Evolutionary conservation across 2,113 vertebrate species (phyloP).

Genomic region (Heptranchias perlo): DNA sequence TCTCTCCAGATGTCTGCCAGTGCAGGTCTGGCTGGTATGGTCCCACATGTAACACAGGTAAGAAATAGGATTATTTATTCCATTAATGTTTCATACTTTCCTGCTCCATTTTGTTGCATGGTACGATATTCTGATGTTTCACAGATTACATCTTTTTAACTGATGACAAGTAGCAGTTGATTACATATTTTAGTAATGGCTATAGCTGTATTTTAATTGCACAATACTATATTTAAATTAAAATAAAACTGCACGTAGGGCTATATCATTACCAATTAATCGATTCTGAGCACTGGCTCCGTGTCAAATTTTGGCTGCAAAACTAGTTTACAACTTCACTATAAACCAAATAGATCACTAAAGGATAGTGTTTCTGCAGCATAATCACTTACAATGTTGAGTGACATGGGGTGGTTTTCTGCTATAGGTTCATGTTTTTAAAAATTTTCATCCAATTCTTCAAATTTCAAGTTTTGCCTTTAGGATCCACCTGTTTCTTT

Average conservation of each 20-base stretch:
- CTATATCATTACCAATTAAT: background rate
- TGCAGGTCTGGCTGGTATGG: conserved; percentile 76
- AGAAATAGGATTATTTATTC: background rate
- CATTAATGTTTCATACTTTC: background rate
- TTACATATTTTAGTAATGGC: background rate
- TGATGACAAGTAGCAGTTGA: background rate
- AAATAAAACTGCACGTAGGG: background rate
- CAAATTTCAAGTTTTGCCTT: background rate
- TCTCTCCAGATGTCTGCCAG: conserved; percentile 72
- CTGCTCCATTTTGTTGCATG: background rate
- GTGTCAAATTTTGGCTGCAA: background rate
- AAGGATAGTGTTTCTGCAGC: background rate
- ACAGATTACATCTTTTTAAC: background rate
- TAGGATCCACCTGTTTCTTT: background rate
- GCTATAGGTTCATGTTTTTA: background rate
- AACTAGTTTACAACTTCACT: background rate
- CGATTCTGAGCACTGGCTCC: background rate
- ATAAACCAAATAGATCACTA: background rate
- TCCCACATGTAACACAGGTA: conserved; percentile 81
- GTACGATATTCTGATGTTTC: background rate
- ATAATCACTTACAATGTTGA: background rate
- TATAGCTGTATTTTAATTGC: background rate
- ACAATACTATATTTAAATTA: background rate
- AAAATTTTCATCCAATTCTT: background rate
- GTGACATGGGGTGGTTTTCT: background rate